Evolutionary conservation across 2,113 vertebrate species (phyloP), one percentile per base, ranked within the genome.

Genomic region (Lonchura striata): DNA sequence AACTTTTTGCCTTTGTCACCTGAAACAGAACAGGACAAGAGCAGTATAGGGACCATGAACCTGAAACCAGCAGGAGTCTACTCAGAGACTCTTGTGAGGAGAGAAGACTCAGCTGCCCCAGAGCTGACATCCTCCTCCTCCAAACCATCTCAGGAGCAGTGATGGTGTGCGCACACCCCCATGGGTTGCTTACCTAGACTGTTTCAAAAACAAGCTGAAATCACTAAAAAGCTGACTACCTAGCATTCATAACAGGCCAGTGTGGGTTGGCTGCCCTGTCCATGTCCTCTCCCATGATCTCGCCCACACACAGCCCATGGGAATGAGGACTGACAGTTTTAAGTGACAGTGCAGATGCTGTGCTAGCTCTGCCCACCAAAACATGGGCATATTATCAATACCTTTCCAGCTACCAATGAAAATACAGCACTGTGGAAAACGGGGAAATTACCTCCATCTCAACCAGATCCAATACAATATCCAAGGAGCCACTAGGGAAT

Each of bases 261-360:
- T 23, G 23, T 80, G 66, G 14, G 16, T 3, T 21, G 35, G 57
- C 50, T 80, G 31, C 22, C 25, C 50, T 37, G 35, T 1, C 11
- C 50, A 2, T 23, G 66, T 31, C 11, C 31, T 8, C 6, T 35
- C 30, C 30, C 47, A 21, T 0, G 6, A 24, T 17, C 41, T 31
- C 0, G 0, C 11, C 41, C 42, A 21, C 35, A 15, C 8, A 6
- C 49, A 72, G 42, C 35, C 17, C 4, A 0, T 17, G 35, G 16
- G 6, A 49, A 35, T 2, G 6, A 35, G 21, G 24, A 35, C 6
- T 22, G n/a, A 12, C 4, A 16, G 20, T 16, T 16, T 13, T 13
- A 25, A 28, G 47, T 13, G 18, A 12, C 10, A 13, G 23, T 2
- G 74, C 49, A 71, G 25, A 10, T 27, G 49, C 22, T 53, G 33